Percentiles rank a stretch among this genome's conserved stretches.
Conservation (phyloP, 2,888 invertebrate genomes). For the Lasioglossum lativentre region DNA sequence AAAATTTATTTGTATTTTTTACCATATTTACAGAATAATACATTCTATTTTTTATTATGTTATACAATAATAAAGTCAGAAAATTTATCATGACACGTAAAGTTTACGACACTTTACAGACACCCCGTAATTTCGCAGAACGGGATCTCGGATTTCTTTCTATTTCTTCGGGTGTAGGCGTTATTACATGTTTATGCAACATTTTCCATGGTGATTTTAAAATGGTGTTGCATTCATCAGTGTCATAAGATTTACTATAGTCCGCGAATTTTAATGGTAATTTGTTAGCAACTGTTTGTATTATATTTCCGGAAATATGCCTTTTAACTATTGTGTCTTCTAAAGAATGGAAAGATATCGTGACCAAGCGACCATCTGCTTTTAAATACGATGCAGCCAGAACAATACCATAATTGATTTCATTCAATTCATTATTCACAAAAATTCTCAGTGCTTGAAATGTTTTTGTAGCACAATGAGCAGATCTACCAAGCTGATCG, state of each 20-base stretch:
- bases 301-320: slow-evolving; percentile 92
- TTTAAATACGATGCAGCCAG: slow-evolving; percentile 92
- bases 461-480: slow-evolving; percentile 95
- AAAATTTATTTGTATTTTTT: slow-evolving; percentile 14
- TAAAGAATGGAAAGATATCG: slow-evolving; percentile 95
- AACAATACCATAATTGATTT: slow-evolving; percentile 95
- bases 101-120: slow-evolving; percentile 87
- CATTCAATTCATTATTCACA: slow-evolving; percentile 98
- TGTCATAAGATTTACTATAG: slow-evolving; percentile 87
- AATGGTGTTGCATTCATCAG: slow-evolving; percentile 87
- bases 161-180: slow-evolving; percentile 91
- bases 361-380: slow-evolving; percentile 91
- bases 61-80: background rate
- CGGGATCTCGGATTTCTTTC: slow-evolving; percentile 93
- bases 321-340: slow-evolving; percentile 97
- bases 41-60: slow-evolving; percentile 20
- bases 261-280: slow-evolving; percentile 90
- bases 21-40: slow-evolving; percentile 16
- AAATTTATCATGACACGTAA: background rate
- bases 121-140: slow-evolving; percentile 95
- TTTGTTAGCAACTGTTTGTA: slow-evolving; percentile 90
- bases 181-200: slow-evolving; percentile 92
- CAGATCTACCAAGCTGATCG: slow-evolving; percentile 91
- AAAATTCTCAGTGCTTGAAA: slow-evolving; percentile 98
- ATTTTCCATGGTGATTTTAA: slow-evolving; percentile 91